Evolutionary conservation across 2,113 vertebrate genomes (phyloP), one percentile per base, ranked within the genome.

Genomic region (Coturnix japonica): DNA sequence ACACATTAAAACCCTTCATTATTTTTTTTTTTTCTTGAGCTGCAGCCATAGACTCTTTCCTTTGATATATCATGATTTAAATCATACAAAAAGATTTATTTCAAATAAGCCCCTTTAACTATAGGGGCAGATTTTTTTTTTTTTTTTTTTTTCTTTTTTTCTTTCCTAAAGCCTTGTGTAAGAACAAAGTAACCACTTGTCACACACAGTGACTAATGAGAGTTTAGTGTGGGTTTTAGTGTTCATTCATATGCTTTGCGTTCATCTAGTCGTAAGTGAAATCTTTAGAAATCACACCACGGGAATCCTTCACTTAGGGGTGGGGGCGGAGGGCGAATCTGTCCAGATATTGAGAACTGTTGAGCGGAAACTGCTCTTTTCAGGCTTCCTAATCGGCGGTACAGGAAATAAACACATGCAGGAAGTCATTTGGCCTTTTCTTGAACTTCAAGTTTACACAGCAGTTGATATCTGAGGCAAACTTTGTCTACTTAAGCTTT

Each of bases 121-220:
- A 72, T 91, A 85, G 78, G 92, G 95, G 79, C 91, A 96, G 93
- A 80, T 83, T 94, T 86, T 95, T 41, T 37, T 37, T 37, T 37
- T 37, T 37, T 37, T 83, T 89, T 30, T 90, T 82, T n/a, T n/a
- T n/a, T n/a, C n/a, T n/a, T n/a, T n/a, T n/a, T n/a, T n/a, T n/a
- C n/a, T 89, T 25, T 90, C 46, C 63, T 54, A 84, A 85, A 80
- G 64, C 86, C 91, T 96, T 98, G 97, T 97, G 83, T 96, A 90
- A 96, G 97, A 97, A 97, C 96, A 97, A 97, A 97, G 95, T 96
- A 91, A 89, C 95, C 96, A 95, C 97, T 98, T 97, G 97, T 97
- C 96, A 95, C 96, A 91, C 89, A 91, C 72, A 31, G 90, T 96
- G 95, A 96, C 95, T 96, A 97, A 95, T 95, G 95, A 96, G 93